Evolutionary conservation across 2,113 vertebrate genomes (phyloP), one percentile per base, ranked within the genome.

Genomic region (Willisornis vidua): DNA sequence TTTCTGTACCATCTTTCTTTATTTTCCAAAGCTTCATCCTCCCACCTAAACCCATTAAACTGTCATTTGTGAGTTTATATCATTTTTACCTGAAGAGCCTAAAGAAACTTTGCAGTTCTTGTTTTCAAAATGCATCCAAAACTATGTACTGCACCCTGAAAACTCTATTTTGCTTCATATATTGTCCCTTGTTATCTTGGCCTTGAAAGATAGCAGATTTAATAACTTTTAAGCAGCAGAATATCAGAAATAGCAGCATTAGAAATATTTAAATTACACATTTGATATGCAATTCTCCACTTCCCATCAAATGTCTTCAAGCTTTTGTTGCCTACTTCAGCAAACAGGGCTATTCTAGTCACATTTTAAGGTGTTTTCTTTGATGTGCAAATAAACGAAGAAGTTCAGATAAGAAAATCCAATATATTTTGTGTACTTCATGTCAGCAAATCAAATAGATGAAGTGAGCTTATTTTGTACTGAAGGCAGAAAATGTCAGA

Each of bases 261-360:
- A 88, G n/a, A 96, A 94, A 95, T 95, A 96, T 94, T 97, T 94
- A 97, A 97, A 96, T 96, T 93, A 96, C 84, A 83, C 24, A 82
- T 95, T 96, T 96, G 88, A 86, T 95, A 96, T 93, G 88, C 81
- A 97, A 52, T 93, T 96, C 51, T 90, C 91, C 62, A 85, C 48
- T 95, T 92, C 52, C 81, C 37, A 68, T 87, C 65, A 96, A 94
- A 95, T 90, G 37, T 73, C 78, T 84, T 91, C 87, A 87, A 94
- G 92, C 37, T 96, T 97, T 97, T 96, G 92, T 96, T 91, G 81
- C 70, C 89, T 79, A 87, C 82, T 95, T 92, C 66, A 97, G 85
- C 78, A 92, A 94, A 93, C 45, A 87, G 52, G 48, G 19, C 43
- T 92, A 96, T 96, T 93, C 77, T 58, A 92, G 88, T 91, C 90